Percentiles rank a stretch among this genome's conserved stretches.
Conservation (phyloP, 2,888 invertebrate genomes). For the Caradrina kadenii region DNA sequence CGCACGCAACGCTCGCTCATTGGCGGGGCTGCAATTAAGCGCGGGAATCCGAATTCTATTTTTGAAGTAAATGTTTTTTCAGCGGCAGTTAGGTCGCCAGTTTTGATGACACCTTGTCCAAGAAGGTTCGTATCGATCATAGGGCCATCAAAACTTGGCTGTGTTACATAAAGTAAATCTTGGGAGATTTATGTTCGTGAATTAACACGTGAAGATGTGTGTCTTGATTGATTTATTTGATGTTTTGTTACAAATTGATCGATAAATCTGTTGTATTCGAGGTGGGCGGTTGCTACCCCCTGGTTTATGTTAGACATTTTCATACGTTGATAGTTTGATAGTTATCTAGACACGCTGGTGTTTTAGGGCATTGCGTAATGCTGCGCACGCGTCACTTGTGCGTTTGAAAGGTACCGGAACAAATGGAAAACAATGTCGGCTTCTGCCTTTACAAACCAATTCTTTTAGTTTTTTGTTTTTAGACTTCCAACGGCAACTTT, state of each 20-base stretch:
- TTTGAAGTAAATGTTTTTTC: constrained; percentile 89
- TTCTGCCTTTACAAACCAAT: constrained; percentile 4
- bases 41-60: constrained; percentile 90
- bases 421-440: constrained; percentile 2
- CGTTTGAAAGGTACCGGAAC: constrained; percentile 14
- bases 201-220: constrained; percentile 84
- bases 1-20: constrained; percentile 82
- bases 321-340: constrained; percentile 72
- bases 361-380: constrained; percentile 39
- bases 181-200: constrained; percentile 81
- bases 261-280: constrained; percentile 74
- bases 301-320: constrained; percentile 60
- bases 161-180: constrained; percentile 84
- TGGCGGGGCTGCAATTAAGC: constrained; percentile 89
- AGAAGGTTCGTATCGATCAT: constrained; percentile 61
- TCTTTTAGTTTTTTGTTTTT: no score
- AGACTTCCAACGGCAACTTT: no score
- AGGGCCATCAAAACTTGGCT: constrained; percentile 73
- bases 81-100: constrained; percentile 78
- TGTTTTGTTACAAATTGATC: constrained; percentile 80
- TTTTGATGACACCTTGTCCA: constrained; percentile 79
- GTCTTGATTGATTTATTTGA: constrained; percentile 86
- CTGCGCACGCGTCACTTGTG: constrained; percentile 9
- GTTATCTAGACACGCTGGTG: constrained; percentile 51
- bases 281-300: constrained; percentile 78